Percentiles rank a stretch among this genome's conserved stretches.
These are phyloP conservation scores for Oligia fasciuncula DNA, from an alignment of 2,888 invertebrate genomes.

Conservation along the genomic window DNA sequence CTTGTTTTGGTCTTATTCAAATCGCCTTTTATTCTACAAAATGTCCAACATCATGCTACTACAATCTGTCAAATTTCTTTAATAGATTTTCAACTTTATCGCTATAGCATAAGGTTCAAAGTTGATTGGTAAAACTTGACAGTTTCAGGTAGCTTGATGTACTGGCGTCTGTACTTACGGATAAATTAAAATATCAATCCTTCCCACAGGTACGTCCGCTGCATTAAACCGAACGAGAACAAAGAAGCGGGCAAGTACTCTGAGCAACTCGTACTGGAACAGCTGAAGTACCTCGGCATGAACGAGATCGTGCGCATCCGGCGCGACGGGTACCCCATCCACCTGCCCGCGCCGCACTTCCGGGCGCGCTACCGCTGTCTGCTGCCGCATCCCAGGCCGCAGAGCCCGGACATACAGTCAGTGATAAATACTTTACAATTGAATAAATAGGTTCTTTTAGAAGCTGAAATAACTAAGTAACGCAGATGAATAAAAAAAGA, in stretches of 20 bases:
- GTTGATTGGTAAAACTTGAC: no score
- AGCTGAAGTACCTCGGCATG: slow-evolving; percentile 97
- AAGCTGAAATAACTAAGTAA: not conserved
- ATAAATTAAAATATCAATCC: not conserved
- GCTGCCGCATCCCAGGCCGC: slow-evolving; percentile 86
- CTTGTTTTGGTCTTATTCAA: not conserved
- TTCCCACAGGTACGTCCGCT: slow-evolving; percentile 94
- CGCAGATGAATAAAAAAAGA: not conserved
- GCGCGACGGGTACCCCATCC: slow-evolving; percentile 97
- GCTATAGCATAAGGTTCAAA: no score
- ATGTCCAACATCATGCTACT: not conserved
- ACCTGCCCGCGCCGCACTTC: slow-evolving; percentile 94
- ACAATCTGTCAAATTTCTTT: no score
- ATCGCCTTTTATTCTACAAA: not conserved
- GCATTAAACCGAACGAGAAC: slow-evolving; percentile 97
- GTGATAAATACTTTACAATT: slow-evolving; percentile 44
- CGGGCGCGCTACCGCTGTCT: slow-evolving; percentile 94
- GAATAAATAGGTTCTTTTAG: no score
- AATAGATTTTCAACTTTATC: no score
- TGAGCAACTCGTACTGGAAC: slow-evolving; percentile 95
- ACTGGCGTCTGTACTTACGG: not conserved
- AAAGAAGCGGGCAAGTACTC: slow-evolving; percentile 95
- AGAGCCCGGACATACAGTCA: slow-evolving; percentile 80
- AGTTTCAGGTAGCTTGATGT: no score
- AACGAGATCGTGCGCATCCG: slow-evolving; percentile 97